Percentiles rank a stretch among this genome's conserved stretches.
phyloP scores from a whole-genome alignment of 1,140 invertebrate species.

The Cherax quadricarinatus region DNA sequence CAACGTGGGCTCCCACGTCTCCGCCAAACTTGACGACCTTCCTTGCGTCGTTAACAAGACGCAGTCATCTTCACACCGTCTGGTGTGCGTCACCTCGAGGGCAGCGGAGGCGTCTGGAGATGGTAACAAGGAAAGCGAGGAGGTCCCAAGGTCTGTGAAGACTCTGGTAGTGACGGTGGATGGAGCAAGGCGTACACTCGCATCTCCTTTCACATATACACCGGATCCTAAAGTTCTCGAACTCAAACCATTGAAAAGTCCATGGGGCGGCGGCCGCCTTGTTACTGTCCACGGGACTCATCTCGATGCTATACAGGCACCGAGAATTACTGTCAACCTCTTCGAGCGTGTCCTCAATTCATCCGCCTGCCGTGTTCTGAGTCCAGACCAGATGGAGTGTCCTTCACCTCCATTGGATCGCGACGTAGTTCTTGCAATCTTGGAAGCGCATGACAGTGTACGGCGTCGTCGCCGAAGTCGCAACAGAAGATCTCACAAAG shows the following conservation, averaged over 20 bases:
- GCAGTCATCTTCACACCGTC: conserved; percentile 90
- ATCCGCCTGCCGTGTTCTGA: conserved; percentile 87
- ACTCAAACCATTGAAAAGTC: conserved; percentile 91
- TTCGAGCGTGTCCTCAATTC: conserved; percentile 80
- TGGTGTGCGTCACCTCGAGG: conserved; percentile 91
- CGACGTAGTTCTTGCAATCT: conserved; percentile 74
- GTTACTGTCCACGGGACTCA: conserved; percentile 95
- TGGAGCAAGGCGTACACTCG: conserved; percentile 85
- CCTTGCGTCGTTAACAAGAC: conserved; percentile 92
- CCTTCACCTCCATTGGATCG: conserved; percentile 90
- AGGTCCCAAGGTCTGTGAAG: conserved; percentile 77
- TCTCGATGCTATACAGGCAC: conserved; percentile 93
- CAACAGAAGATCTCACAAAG: conserved; percentile 84
- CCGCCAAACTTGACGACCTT: conserved; percentile 91
- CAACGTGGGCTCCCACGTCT: conserved; percentile 94
- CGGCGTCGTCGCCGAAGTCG: conserved; percentile 95
- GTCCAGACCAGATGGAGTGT: conserved; percentile 95
- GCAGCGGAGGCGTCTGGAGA: conserved; percentile 78
- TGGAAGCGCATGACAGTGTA: conserved; percentile 85
- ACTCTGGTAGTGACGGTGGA: conserved; percentile 89
- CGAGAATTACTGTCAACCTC: conserved; percentile 90
- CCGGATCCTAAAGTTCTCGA: conserved; percentile 95
- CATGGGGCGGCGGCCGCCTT: conserved; percentile 93
- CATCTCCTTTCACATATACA: conserved; percentile 90
- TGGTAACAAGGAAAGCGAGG: conserved; percentile 63